phyloP scores from a whole-genome alignment of 2,113 vertebrate genomes.

The Cnemophilus loriae region DNA sequence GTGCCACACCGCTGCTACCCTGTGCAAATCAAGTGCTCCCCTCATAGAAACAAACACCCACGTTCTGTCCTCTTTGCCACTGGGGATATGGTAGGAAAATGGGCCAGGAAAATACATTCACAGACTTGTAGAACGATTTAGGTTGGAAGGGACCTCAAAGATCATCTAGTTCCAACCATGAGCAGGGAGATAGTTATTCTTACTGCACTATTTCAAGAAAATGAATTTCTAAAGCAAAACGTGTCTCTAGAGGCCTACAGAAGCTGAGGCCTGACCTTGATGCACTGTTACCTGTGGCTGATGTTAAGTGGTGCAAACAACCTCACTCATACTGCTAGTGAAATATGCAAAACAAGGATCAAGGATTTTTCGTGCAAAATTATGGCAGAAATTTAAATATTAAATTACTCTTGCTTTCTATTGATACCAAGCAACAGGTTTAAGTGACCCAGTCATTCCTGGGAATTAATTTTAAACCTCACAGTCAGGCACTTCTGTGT shows the following conservation, averaged over 20 bases:
- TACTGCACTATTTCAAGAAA: neutral
- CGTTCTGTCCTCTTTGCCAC: neutral
- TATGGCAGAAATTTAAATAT: neutral
- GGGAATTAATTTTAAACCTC: neutral
- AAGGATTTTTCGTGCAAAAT: neutral
- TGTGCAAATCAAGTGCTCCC: neutral
- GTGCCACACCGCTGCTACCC: neutral
- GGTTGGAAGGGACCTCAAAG: neutral
- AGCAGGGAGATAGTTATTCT: neutral
- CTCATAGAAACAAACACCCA: fast-evolving
- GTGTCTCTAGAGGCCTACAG: neutral
- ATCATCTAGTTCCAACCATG: neutral
- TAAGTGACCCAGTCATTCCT: neutral
- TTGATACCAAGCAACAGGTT: neutral
- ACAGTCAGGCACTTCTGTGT: neutral
- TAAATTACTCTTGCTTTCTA: neutral
- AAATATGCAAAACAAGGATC: neutral
- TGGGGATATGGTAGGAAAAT: fast-evolving
- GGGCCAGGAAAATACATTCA: neutral
- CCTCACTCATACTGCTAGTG: neutral
- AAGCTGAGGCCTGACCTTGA: neutral
- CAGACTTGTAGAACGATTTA: neutral
- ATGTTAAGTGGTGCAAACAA: neutral
- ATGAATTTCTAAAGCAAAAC: neutral
- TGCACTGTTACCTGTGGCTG: neutral